Evolutionary conservation across 2,113 vertebrate genomes (phyloP), one percentile per base, ranked within the genome.

Genomic region (Lophotis ruficrista): DNA sequence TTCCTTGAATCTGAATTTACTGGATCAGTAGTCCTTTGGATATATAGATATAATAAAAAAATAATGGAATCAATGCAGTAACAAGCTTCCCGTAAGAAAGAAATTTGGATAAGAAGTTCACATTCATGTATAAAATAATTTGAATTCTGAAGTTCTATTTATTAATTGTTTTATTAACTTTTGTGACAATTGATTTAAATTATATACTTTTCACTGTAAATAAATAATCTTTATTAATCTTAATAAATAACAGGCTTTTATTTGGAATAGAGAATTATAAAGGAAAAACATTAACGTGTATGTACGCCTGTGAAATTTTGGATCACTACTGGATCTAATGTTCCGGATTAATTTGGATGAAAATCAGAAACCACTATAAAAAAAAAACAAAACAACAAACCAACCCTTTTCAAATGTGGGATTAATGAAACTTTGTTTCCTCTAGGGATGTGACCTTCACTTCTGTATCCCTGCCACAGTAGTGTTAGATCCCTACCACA

Each of bases 1-100:
- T 97, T 92, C 95, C 91, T 90, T 90, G 94, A 95, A 97, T 93
- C 90, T 89, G 77, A 77, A 92, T 95, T 96, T 97, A 92, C 93
- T 28, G 76, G 83, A 92, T 92, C 89, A 83, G 89, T 94, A 62
- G 37, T 80, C 51, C 81, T 86, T 83, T 54, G 72, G 76, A 54
- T 77, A 86, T 47, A 54, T n/a, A 54, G 33, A 72, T 60, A 33
- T 31, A 84, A 87, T 70, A 53, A 69, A 90, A 65, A 93, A 89
- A 57, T 16, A 4, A 71, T 69, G 31, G 33, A 31, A 86, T 80
- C 75, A 86, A 18, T 60, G 28, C 71, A 86, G 28, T 66, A 35
- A 51, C 50, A 90, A 77, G 38, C 54, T 96, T 96, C 79, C 90
- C 1, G 7, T 88, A 95, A 94, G 62, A 88, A 83, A 48, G 51